Conservation (phyloP, 2,888 invertebrate species). For the Tolmerus cingulatus region DNA sequence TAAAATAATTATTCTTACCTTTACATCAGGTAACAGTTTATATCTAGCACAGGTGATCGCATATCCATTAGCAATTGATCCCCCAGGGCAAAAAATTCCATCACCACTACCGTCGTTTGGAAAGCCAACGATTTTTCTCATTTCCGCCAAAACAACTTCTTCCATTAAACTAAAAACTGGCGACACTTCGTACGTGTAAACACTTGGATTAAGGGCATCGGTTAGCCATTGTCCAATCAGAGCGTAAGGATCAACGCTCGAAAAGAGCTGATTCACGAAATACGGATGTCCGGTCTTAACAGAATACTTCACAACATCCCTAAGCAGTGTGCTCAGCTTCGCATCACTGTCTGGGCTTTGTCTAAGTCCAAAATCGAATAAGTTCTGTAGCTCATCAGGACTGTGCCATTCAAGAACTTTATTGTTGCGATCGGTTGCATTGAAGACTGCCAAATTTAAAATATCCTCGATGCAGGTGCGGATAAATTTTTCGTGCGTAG, state of each 20-base stretch:
- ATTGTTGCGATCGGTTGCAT: constrained; percentile 73
- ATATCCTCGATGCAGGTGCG: constrained; percentile 75
- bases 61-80: constrained; percentile 89
- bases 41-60: constrained; percentile 87
- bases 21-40: constrained; percentile 75
- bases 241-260: constrained; percentile 84
- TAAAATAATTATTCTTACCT: constrained; percentile 65
- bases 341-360: constrained; percentile 71
- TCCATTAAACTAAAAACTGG: constrained; percentile 90
- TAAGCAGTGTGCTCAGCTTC: constrained; percentile 71
- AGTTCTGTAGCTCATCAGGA: constrained; percentile 74
- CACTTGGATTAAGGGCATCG: constrained; percentile 85
- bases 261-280: constrained; percentile 89
- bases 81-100: constrained; percentile 90
- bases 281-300: constrained; percentile 91
- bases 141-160: constrained; percentile 78
- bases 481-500: constrained; percentile 75
- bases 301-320: constrained; percentile 80
- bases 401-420: constrained; percentile 84
- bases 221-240: constrained; percentile 85
- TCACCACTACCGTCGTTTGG: constrained; percentile 77
- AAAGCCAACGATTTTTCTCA: constrained; percentile 82
- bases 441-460: constrained; percentile 78
- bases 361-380: constrained; percentile 73
- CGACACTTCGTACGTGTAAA: constrained; percentile 89